A percentile compares a stretch with the other conserved stretches of the same genome.
Conservation (phyloP, 2,888 invertebrate species). For the Tuta absoluta region DNA sequence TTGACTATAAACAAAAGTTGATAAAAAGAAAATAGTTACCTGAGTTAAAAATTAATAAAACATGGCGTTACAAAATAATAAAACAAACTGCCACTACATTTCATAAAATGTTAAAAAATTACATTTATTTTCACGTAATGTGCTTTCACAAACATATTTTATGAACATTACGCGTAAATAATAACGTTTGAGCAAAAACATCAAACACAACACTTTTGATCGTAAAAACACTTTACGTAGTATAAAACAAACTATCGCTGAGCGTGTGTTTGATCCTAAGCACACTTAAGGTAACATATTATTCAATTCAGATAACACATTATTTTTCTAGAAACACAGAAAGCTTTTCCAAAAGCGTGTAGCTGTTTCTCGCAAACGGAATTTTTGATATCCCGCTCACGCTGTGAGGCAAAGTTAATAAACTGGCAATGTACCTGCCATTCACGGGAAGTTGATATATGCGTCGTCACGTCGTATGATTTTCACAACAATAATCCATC, state of each 20-base stretch:
- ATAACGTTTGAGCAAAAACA: not conserved
- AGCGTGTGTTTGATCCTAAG: not conserved
- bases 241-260: not conserved
- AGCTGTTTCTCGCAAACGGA: not conserved
- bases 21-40: not conserved
- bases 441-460: constrained; percentile 8
- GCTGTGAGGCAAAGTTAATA: constrained; percentile 8
- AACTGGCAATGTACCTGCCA: constrained; percentile 18
- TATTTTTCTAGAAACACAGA: not conserved
- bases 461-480: not conserved
- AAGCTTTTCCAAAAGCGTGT: not conserved
- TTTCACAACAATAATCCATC: too few relatives aligned
- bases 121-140: not conserved
- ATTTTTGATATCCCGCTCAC: not conserved
- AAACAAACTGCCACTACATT: too few relatives aligned
- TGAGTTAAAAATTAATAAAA: too few relatives aligned
- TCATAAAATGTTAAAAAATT: not conserved
- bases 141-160: too few relatives aligned
- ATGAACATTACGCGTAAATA: not conserved
- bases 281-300: not conserved
- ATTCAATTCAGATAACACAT: not conserved
- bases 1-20: too few relatives aligned
- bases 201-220: not conserved
- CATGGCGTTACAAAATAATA: too few relatives aligned
- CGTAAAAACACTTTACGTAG: not conserved